phyloP scores from a whole-genome alignment of 2,888 invertebrate genomes.

The Eristalinus aeneus region DNA sequence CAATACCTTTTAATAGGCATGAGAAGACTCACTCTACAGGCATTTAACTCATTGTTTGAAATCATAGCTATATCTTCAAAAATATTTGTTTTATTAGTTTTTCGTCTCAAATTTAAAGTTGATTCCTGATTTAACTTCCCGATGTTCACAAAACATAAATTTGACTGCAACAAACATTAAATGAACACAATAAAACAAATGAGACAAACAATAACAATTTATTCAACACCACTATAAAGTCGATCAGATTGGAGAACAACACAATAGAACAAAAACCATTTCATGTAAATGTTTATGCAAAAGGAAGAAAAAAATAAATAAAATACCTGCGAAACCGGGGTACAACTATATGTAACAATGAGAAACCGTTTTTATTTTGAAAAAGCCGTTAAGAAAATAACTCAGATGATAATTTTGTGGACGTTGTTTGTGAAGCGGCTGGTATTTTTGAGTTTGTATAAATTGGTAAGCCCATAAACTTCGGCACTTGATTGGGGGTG shows the following conservation, averaged over 20 bases:
- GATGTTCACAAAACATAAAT: neutral
- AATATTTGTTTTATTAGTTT: neutral
- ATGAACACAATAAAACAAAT: slow-evolving; percentile 6
- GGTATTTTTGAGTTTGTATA: slow-evolving; percentile 79
- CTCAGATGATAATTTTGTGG: slow-evolving; percentile 42
- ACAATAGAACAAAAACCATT: slow-evolving; percentile 16
- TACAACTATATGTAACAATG: neutral
- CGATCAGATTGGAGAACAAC: slow-evolving; percentile 9
- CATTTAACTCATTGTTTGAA: no score
- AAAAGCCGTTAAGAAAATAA: slow-evolving; percentile 24
- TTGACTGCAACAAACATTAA: neutral
- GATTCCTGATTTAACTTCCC: neutral
- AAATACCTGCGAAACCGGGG: slow-evolving; percentile 22
- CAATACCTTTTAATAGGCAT: no score
- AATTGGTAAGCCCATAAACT: slow-evolving; percentile 91
- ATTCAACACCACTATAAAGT: slow-evolving; percentile 58
- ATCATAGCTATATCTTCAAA: neutral
- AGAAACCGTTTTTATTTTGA: slow-evolving; percentile 12
- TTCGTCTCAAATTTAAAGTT: neutral
- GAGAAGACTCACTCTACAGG: no score
- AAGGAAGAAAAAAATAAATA: slow-evolving; percentile 23
- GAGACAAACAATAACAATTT: slow-evolving; percentile 41
- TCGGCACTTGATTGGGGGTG: slow-evolving; percentile 80
- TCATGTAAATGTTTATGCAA: slow-evolving; percentile 9
- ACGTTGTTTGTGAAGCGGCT: slow-evolving; percentile 32